Evolutionary conservation across 2,888 invertebrate genomes (phyloP).

Genomic region (Standfussiana lucernea): DNA sequence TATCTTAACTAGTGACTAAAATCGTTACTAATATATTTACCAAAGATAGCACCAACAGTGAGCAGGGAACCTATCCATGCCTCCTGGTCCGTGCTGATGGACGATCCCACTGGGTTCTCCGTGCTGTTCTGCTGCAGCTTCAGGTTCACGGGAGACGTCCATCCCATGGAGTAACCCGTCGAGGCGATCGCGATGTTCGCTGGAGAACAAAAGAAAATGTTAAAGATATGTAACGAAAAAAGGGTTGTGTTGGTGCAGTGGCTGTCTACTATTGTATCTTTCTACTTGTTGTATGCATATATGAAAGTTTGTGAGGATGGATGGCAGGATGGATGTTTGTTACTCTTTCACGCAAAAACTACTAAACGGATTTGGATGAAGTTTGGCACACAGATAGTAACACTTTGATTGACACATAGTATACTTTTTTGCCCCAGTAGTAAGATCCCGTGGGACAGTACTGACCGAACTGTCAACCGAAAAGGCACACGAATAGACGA

Average conservation of each 20-base stretch:
- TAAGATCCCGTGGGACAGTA: too few relatives aligned
- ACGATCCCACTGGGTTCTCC: slow-evolving; percentile 80
- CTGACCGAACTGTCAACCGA: too few relatives aligned
- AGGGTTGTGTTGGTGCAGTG: neutral
- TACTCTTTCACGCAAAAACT: too few relatives aligned
- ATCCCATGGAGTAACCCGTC: slow-evolving; percentile 91
- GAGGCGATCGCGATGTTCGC: slow-evolving; percentile 90
- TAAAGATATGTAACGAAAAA: neutral
- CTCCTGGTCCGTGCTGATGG: slow-evolving; percentile 83
- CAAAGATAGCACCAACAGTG: slow-evolving; percentile 91
- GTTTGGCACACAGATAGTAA: too few relatives aligned
- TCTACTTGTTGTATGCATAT: too few relatives aligned
- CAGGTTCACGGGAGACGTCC: slow-evolving; percentile 91
- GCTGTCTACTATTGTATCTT: neutral
- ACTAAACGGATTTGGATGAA: too few relatives aligned
- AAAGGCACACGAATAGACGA: too few relatives aligned
- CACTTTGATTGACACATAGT: too few relatives aligned
- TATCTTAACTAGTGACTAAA: neutral
- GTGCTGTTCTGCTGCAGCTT: slow-evolving; percentile 83
- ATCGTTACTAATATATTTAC: slow-evolving; percentile 73
- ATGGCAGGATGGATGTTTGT: too few relatives aligned
- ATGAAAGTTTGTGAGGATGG: too few relatives aligned
- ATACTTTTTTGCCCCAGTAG: too few relatives aligned
- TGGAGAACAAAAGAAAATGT: slow-evolving; percentile 68
- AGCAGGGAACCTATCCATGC: slow-evolving; percentile 92